Evolutionary conservation across 23 tunicate genomes (phyloP), one percentile per base, ranked within the genome.

Genomic region (Styela plicata): DNA sequence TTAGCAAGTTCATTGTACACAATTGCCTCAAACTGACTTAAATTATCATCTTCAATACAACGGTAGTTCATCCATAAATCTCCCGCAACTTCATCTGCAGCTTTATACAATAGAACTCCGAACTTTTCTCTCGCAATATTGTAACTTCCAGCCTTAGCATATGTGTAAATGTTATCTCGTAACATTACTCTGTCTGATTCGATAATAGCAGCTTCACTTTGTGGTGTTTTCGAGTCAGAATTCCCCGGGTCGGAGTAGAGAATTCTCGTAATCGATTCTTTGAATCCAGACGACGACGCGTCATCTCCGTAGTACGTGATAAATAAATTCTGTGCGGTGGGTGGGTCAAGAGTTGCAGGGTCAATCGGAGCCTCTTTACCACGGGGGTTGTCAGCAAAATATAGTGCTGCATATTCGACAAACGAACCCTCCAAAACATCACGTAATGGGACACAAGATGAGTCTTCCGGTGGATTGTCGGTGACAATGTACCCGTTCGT

Each of bases 301-400:
- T 34, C 70, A 16, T 33, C 71, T 13, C 89, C 89, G 79, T 85
- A 85, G 57, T 30, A 85, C 19, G 33, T 34, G 22, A 36, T 22
- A 44, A 85, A 85, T 26, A 85, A 78, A 27, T 79, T 33, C 26
- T 27, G 29, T 13, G 89, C 83, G 25, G 89, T 79, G 24, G 69
- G 78, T 20, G 84, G 84, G 34, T n/a, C 27, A 44, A 85, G 31
- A 0, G 29, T 71, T 36, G 68, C 79, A 19, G 89, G 89, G 2
- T 69, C 83, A 18, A 85, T 61, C 17, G 63, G 31, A 25, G 63
- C 61, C 17, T 53, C 18, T 35, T 52, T 70, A 28, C 69, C 63
- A n/a, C 89, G 80, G 0, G 89, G 84, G 70, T 85, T 85, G 65
- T 85, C 89, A 18, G 89, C 84, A 79, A 85, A 85, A 52, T 85